Conservation (phyloP, 2,113 vertebrate species). For the Acanthochromis polyacanthus region DNA sequence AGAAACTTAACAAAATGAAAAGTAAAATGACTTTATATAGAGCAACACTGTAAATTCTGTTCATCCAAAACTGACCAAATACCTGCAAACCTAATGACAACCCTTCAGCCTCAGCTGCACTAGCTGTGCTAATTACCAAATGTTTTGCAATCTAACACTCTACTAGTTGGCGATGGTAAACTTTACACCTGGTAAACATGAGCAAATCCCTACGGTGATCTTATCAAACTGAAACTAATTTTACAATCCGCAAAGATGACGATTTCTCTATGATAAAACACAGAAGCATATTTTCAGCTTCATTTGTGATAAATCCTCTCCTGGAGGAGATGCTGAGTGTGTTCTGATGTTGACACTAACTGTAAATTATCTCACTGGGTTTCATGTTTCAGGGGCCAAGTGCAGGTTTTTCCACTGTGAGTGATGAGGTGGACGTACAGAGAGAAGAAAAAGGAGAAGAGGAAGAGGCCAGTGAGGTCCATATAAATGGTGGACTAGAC, state of each 20-base stretch:
- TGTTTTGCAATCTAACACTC: too few relatives aligned
- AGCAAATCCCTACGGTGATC: too few relatives aligned
- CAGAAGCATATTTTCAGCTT: not conserved
- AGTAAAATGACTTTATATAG: too few relatives aligned
- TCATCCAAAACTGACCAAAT: too few relatives aligned
- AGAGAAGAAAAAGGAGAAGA: slow-evolving; percentile 20
- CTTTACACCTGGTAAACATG: not conserved
- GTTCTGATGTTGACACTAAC: slow-evolving; percentile 18
- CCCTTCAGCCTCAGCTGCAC: too few relatives aligned
- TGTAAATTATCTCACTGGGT: slow-evolving; percentile 30
- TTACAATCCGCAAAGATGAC: not conserved
- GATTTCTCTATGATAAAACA: not conserved
- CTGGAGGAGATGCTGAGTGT: not conserved
- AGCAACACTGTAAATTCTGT: too few relatives aligned
- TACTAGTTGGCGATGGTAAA: too few relatives aligned
- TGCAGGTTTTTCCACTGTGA: slow-evolving; percentile 39
- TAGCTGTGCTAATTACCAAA: too few relatives aligned
- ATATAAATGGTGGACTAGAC: slow-evolving; percentile 17
- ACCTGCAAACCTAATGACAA: too few relatives aligned
- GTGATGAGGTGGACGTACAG: slow-evolving; percentile 25
- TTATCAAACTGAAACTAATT: not conserved
- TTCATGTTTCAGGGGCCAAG: slow-evolving; percentile 71
- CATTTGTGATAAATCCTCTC: not conserved
- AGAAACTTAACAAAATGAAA: too few relatives aligned
- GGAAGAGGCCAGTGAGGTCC: not conserved